Base-by-base conservation (phyloP, 1,140 invertebrate species). In the Atopsyche davidsoni region DNA sequence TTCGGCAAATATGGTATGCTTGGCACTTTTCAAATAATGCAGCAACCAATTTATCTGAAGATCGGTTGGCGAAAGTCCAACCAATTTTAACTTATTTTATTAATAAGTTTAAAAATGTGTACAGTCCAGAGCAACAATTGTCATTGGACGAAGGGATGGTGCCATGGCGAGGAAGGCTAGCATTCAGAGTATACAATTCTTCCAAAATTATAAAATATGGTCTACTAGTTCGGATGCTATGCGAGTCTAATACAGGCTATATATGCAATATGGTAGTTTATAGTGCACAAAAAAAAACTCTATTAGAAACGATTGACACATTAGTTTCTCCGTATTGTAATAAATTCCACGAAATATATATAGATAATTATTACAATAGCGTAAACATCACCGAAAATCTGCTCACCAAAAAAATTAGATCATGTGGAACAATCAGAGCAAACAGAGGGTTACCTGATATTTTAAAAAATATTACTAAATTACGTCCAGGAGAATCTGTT, bases 1-100 rank as follows among this genome's bases (percentile, higher is more conserved):
- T 55, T 46, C 23, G 31, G 3, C 48, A 55, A 36, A 40, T 55
- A 9, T 45, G 35, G 13, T 18, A n/a, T 39, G 34, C 46, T 14
- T 51, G 39, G 35, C 24, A 51, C 45, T 54, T 57, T 54, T 44
- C 23, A 38, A 46, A 57, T 9, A 55, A 55, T 51, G 16, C 31
- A 39, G 14, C 34, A 45, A n/a, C 51, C 14, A 2, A 40, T 18
- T 23, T 51, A 11, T 28, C 35, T 3, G n/a, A 10, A 0, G 41
- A 46, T 9, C 28, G 22, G 35, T 22, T 46, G 23, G 43, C 38
- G 6, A 52, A 55, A 40, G 40, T 52, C 40, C 28, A 28, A 51
- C 1, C 42, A 10, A n/a, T 46, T 11, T 38, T 57, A 7, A 21
- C 49, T 45, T 50, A 57, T 57, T 54, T 57, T 1, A 34, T 43